Evolutionary conservation across 2,113 vertebrate genomes (phyloP), one percentile per base, ranked within the genome.

Genomic region (Danionella cerebrum): DNA sequence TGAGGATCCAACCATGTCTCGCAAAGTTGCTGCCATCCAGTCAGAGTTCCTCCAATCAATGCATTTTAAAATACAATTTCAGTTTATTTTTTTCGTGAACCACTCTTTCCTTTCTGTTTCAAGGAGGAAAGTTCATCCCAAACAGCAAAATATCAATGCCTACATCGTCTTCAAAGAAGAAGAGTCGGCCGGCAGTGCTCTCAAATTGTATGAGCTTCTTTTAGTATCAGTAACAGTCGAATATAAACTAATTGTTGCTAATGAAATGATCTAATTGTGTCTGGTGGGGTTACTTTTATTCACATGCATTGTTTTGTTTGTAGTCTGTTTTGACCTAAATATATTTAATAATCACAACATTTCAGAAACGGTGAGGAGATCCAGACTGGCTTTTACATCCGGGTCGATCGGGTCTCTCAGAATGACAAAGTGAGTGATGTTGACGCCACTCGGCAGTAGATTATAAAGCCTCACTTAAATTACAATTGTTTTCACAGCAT

Each of bases 91-190:
- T 35, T n/a, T 55, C 33, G n/a, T n/a, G n/a, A n/a, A n/a, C n/a
- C n/a, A n/a, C n/a, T n/a, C n/a, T n/a, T n/a, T n/a, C 24, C 25
- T 73, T 27, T 24, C 14, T 6, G 6, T 62, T 0, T 67, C 66
- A 74, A 98, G 96, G 67, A 91, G 84, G 14, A 89, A 92, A 78
- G 24, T 91, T 54, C 92, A 98, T 68, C 91, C 94, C 0, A 90
- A 91, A 39, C 86, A 79, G 12, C 91, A 91, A 53, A 94, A 84
- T 9, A 14, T 98, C 13, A 97, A 98, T 4, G 94, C 94, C 6
- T 99, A 99, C 0, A 69, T 99, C 1, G 93, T 99, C n/a, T 99
- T 97, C 71, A 90, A 88, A 48, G 86, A 92, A 0, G 84, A 93
- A 29, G 71, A 75, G 0, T 82, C 79, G 1, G 96, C 90, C 1